These are phyloP conservation scores for Microtus montanus DNA, from an alignment of 2,113 vertebrate species.

Conservation along the genomic window DNA sequence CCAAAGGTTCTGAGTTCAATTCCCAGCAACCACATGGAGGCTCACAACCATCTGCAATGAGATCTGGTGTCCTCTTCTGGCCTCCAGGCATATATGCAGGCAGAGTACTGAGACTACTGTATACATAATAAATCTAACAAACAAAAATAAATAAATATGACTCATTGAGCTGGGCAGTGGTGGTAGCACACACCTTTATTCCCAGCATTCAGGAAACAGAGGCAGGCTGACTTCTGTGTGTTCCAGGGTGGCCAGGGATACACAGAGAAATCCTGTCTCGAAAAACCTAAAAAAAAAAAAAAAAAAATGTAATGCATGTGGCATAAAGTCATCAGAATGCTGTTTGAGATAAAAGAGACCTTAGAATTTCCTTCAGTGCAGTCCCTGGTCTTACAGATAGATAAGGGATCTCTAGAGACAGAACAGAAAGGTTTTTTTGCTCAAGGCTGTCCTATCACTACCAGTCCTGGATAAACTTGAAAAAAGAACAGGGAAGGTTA, in stretches of 20 bases:
- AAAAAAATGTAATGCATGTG: not conserved
- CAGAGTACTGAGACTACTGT: no score
- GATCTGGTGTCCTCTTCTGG: no score
- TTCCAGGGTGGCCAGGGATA: no score
- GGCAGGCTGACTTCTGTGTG: no score
- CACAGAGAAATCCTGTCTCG: no score
- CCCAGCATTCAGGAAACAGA: not conserved
- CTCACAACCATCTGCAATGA: no score
- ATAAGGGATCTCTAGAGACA: not conserved
- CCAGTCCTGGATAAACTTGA: not conserved
- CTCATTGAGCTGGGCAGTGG: not conserved
- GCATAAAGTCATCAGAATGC: not conserved
- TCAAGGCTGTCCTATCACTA: not conserved
- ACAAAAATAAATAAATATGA: not conserved
- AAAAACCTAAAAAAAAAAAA: no score
- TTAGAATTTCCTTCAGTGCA: not conserved
- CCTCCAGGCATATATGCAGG: no score
- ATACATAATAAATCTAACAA: no score
- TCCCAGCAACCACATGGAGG: no score
- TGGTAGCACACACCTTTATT: not conserved
- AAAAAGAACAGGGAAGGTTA: not conserved
- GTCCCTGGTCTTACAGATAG: not conserved
- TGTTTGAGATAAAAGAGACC: not conserved
- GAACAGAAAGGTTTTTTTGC: slow-evolving; percentile 4
- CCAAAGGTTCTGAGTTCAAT: no score